A percentile compares a stretch with the other conserved stretches of the same genome.
phyloP scores from a whole-genome alignment of 1,140 invertebrate species.

The Holotrichia oblita region DNA sequence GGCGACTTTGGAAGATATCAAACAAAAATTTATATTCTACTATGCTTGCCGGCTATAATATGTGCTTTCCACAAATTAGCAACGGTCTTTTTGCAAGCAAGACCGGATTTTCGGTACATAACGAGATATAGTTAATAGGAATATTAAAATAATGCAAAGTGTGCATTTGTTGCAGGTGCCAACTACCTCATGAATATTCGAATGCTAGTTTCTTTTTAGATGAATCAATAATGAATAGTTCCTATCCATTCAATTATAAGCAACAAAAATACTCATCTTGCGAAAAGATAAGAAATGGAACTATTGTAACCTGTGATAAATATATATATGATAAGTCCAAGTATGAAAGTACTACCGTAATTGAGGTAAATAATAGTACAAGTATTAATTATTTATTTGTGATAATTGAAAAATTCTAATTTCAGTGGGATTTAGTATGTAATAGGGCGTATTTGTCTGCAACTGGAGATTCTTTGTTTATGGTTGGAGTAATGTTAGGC shows the following conservation, averaged over 20 bases:
- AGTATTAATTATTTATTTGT: slow-evolving; percentile 22
- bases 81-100: slow-evolving; percentile 76
- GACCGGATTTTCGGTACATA: slow-evolving; percentile 67
- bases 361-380: slow-evolving; percentile 65
- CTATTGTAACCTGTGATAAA: slow-evolving; percentile 61
- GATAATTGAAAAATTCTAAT: no score
- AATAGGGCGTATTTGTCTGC: slow-evolving; percentile 71
- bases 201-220: slow-evolving; percentile 66
- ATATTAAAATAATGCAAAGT: background rate
- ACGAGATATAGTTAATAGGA: slow-evolving; percentile 1
- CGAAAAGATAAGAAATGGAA: slow-evolving; percentile 59
- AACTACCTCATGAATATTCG: slow-evolving; percentile 66
- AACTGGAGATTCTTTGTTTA: slow-evolving; percentile 81
- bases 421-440: slow-evolving; percentile 82
- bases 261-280: slow-evolving; percentile 65
- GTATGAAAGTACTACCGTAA: slow-evolving; percentile 71
- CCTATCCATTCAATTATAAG: slow-evolving; percentile 66
- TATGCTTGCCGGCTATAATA: slow-evolving; percentile 76
- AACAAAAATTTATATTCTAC: slow-evolving; percentile 73
- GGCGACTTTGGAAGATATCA: slow-evolving; percentile 82
- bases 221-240: slow-evolving; percentile 61
- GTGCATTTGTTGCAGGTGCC: slow-evolving; percentile 63
- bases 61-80: slow-evolving; percentile 81
- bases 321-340: slow-evolving; percentile 71
- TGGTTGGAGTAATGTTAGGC: slow-evolving; percentile 84